These are phyloP conservation scores for Ictalurus punctatus DNA, from an alignment of 2,113 vertebrate genomes.

Conservation along the genomic window DNA sequence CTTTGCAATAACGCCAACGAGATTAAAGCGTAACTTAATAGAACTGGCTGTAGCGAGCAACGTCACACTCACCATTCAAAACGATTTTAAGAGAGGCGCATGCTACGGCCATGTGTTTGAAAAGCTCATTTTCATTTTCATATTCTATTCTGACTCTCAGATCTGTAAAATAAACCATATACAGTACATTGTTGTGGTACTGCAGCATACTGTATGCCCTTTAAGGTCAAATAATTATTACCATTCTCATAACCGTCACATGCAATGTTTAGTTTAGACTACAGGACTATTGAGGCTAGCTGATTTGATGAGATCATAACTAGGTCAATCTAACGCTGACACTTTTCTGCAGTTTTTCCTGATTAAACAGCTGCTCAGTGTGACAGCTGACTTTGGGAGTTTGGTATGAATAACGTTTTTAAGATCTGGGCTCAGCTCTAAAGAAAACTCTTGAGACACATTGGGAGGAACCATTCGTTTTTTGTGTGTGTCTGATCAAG, in stretches of 20 bases:
- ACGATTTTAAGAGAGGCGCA: background rate
- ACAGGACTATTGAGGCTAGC: background rate
- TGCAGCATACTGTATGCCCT: no score
- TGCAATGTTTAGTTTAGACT: background rate
- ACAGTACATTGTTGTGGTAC: background rate
- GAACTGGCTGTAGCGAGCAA: background rate
- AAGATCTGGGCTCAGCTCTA: slow-evolving; percentile 27
- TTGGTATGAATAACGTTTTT: slow-evolving; percentile 30
- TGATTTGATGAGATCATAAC: slow-evolving; percentile 25
- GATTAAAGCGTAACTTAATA: slow-evolving; percentile 19
- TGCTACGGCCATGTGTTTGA: background rate
- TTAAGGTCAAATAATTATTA: background rate
- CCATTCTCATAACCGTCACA: background rate
- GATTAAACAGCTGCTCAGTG: slow-evolving; percentile 49
- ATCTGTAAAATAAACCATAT: background rate
- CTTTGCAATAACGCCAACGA: background rate
- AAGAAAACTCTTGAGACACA: slow-evolving; percentile 31
- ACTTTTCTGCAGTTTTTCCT: slow-evolving; percentile 27
- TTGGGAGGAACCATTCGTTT: background rate
- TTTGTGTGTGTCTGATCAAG: slow-evolving; percentile 14
- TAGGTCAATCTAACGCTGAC: slow-evolving; percentile 33
- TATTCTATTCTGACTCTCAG: background rate
- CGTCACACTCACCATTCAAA: background rate
- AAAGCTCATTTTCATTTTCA: background rate
- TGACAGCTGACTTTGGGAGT: slow-evolving; percentile 46